These are phyloP conservation scores for zebrafish (Danio rerio) DNA, from an alignment of 2,113 vertebrate species.

Conservation along the genomic window DNA sequence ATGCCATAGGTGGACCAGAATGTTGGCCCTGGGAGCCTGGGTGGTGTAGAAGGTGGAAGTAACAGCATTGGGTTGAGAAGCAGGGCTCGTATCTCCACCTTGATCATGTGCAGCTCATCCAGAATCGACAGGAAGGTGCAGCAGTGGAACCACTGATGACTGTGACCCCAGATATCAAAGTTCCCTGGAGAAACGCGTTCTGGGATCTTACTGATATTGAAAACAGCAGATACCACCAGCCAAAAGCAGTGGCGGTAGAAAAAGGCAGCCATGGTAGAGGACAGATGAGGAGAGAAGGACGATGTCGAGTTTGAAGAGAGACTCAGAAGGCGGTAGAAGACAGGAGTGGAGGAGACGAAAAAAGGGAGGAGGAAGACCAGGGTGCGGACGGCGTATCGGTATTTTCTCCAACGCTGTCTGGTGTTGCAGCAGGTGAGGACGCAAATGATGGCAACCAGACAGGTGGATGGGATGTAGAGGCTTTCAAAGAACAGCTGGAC, in stretches of 20 bases:
- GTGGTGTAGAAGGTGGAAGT: slow-evolving; percentile 49
- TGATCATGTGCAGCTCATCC: slow-evolving; percentile 82
- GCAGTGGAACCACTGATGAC: slow-evolving; percentile 84
- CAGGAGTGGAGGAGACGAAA: slow-evolving; percentile 73
- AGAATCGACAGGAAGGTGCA: slow-evolving; percentile 82
- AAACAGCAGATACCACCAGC: slow-evolving; percentile 77
- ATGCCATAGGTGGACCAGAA: slow-evolving; percentile 74
- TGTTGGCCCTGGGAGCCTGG: slow-evolving; percentile 66
- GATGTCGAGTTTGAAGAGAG: slow-evolving; percentile 59
- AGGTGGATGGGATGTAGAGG: slow-evolving; percentile 76
- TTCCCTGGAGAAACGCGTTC: slow-evolving; percentile 76
- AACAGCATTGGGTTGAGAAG: slow-evolving; percentile 62
- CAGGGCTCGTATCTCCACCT: slow-evolving; percentile 73
- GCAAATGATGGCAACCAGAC: slow-evolving; percentile 74
- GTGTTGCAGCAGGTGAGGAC: slow-evolving; percentile 79
- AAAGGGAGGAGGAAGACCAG: slow-evolving; percentile 80
- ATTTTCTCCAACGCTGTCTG: slow-evolving; percentile 72
- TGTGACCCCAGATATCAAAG: slow-evolving; percentile 84
- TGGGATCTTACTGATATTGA: slow-evolving; percentile 82
- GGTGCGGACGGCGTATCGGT: slow-evolving; percentile 79
- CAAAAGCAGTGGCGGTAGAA: slow-evolving; percentile 80
- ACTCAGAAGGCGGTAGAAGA: slow-evolving; percentile 77
- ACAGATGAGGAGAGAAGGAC: slow-evolving; percentile 47
- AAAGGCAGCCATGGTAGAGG: slow-evolving; percentile 63
- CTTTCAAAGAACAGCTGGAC: slow-evolving; percentile 67